Evolutionary conservation across 2,113 vertebrate species (phyloP).

Genomic region (Indicator indicator): DNA sequence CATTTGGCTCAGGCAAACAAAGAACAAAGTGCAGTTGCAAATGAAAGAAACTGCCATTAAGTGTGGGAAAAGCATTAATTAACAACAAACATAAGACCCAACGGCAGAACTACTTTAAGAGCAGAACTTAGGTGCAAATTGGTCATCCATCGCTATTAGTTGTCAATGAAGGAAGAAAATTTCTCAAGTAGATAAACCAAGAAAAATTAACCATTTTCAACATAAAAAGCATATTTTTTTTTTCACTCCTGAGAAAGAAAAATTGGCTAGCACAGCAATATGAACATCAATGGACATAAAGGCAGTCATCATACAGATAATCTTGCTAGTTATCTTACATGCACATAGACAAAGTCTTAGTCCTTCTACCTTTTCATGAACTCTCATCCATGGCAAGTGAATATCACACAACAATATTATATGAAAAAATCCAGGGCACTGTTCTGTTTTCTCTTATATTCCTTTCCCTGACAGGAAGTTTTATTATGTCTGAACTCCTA

Average conservation of each 20-base stretch:
- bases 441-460: not conserved
- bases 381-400: not conserved
- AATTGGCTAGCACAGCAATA: not conserved
- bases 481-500: not conserved
- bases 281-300: not conserved
- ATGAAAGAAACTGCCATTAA: not conserved
- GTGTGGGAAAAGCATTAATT: not conserved
- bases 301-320: not conserved
- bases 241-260: not conserved
- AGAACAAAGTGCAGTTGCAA: not conserved
- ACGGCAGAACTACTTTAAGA: not conserved
- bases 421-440: not conserved
- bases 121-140: not conserved
- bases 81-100: not conserved
- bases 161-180: not conserved
- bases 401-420: not conserved
- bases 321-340: not conserved
- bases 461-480: not conserved
- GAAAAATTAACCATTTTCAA: not conserved
- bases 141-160: not conserved
- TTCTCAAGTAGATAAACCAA: not conserved
- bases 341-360: not conserved
- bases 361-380: not conserved
- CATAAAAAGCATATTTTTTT: not conserved
- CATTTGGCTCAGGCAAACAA: conserved; percentile 9